Conservation (phyloP, 2,888 invertebrate genomes). For the Pharmacophagus antenor region DNA sequence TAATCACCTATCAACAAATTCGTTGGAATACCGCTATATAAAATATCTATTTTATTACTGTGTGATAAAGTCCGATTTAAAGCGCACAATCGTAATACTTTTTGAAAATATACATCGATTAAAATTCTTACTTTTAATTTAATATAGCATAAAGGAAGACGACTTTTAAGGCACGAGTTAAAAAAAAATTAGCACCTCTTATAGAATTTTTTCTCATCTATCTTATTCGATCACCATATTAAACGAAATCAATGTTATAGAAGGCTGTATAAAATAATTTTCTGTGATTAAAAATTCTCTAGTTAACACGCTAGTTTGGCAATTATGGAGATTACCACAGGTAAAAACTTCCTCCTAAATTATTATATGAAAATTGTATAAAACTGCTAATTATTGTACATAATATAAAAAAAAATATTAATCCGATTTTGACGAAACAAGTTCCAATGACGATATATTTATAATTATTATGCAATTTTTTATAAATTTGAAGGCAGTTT, state of each 20-base stretch:
- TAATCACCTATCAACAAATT: slow-evolving; percentile 51
- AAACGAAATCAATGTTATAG: background rate
- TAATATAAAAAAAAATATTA: background rate
- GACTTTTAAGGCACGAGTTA: slow-evolving; percentile 57
- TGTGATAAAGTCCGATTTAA: slow-evolving; percentile 68
- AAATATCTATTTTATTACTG: slow-evolving; percentile 38
- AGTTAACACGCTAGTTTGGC: slow-evolving; percentile 70
- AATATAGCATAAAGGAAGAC: slow-evolving; percentile 58
- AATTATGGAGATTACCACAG: slow-evolving; percentile 81
- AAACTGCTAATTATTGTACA: too few relatives aligned
- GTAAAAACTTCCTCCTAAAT: slow-evolving; percentile 40
- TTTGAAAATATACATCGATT: slow-evolving; percentile 45
- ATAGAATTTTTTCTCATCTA: slow-evolving; percentile 19
- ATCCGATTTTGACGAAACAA: background rate
- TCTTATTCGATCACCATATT: background rate
- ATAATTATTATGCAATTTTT: slow-evolving; percentile 33
- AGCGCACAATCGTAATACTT: slow-evolving; percentile 78
- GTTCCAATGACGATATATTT: background rate
- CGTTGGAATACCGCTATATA: slow-evolving; percentile 39
- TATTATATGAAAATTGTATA: background rate
- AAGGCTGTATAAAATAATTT: slow-evolving; percentile 15
- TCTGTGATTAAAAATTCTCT: slow-evolving; percentile 22
- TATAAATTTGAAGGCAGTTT: slow-evolving; percentile 33
- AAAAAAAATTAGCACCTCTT: slow-evolving; percentile 38
- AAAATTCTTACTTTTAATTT: slow-evolving; percentile 43